phyloP scores from a whole-genome alignment of 2,113 vertebrate species.

The Pelusios castaneus region DNA sequence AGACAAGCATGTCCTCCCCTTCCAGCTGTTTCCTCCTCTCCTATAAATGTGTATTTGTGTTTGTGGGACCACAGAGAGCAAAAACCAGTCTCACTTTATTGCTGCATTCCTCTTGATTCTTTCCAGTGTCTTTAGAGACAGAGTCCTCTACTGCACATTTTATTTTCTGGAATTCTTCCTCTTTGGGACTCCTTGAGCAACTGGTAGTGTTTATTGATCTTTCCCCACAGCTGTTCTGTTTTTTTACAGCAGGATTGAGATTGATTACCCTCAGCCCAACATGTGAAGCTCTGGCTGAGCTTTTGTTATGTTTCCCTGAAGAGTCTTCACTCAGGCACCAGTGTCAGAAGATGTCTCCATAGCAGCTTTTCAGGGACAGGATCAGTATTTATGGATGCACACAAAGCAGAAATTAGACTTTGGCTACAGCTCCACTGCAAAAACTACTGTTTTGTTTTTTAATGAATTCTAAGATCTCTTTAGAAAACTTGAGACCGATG shows the following conservation, averaged over 20 bases:
- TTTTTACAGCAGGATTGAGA: slow-evolving; percentile 15
- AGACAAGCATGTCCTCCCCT: slow-evolving; percentile 24
- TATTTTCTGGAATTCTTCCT: slow-evolving; percentile 11
- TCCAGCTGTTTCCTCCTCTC: not conserved
- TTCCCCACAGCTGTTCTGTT: slow-evolving; percentile 53
- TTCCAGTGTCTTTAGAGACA: slow-evolving; percentile 16
- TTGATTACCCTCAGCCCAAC: not conserved
- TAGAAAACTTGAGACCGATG: not conserved
- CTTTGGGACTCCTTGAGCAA: slow-evolving; percentile 57
- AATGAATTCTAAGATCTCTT: slow-evolving; percentile 9
- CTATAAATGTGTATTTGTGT: slow-evolving; percentile 44
- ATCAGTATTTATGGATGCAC: slow-evolving; percentile 37
- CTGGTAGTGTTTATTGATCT: slow-evolving; percentile 63
- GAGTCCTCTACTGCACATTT: not conserved
- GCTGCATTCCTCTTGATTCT: slow-evolving; percentile 6
- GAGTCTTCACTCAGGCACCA: not conserved
- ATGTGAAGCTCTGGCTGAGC: accelerated
- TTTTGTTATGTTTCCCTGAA: not conserved
- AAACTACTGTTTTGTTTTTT: slow-evolving; percentile 25
- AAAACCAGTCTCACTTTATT: slow-evolving; percentile 27
- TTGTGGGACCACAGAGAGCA: not conserved
- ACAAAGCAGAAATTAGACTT: slow-evolving; percentile 13
- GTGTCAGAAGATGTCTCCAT: not conserved
- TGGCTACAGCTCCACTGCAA: not conserved
- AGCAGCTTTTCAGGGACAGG: not conserved